A percentile compares a stretch with the other conserved stretches of the same genome.
phyloP scores from a whole-genome alignment of 2,797 vertebrate genomes.

The Momotus momota region DNA sequence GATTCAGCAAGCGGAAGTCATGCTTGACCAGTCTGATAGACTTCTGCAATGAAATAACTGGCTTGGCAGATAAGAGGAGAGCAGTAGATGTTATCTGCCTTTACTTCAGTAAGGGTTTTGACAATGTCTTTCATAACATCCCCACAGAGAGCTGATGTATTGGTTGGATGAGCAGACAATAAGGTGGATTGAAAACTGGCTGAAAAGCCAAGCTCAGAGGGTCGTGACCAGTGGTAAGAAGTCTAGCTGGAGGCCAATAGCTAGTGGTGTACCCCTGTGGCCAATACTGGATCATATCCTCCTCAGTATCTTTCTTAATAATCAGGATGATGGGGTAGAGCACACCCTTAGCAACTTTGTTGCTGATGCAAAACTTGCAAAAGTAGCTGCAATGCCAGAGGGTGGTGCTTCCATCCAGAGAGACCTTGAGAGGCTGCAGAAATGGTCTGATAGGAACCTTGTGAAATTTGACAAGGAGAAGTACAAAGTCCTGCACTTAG shows the following conservation, averaged over 20 bases:
- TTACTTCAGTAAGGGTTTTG: neutral
- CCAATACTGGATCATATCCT: neutral
- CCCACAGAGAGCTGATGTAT: neutral
- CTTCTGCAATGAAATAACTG: neutral
- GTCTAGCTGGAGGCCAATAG: neutral
- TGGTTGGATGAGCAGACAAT: neutral
- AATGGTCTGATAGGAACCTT: neutral
- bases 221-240: neutral
- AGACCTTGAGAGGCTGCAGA: neutral
- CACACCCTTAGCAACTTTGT: neutral
- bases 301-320: neutral
- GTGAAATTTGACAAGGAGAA: neutral
- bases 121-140: neutral
- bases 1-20: neutral
- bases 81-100: neutral
- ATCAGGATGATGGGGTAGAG: neutral
- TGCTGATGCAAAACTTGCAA: neutral
- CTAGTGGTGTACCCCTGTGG: neutral
- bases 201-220: neutral
- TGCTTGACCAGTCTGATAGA: neutral
- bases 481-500: neutral
- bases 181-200: neutral
- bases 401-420: neutral
- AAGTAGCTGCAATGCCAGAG: neutral
- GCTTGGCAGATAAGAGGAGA: neutral